These are phyloP conservation scores for Ctenochaetus hawaiiensis DNA, from an alignment of 2,797 vertebrate genomes.

Conservation along the genomic window DNA sequence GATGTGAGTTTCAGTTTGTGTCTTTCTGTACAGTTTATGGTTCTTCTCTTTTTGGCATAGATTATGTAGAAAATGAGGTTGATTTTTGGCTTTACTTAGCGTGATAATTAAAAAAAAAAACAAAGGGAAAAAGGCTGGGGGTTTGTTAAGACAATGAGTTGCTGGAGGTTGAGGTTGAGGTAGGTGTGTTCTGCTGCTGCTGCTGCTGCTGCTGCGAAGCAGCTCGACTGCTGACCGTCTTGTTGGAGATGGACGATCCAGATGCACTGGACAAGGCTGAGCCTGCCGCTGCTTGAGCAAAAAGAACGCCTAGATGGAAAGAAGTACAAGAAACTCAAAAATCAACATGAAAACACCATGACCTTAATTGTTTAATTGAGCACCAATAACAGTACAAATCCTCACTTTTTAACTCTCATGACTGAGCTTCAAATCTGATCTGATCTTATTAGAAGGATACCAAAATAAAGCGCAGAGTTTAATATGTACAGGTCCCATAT, in stretches of 20 bases:
- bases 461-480: too few species aligned
- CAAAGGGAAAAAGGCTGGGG: slow-evolving; percentile 44
- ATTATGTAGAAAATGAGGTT: slow-evolving; percentile 83
- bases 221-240: slow-evolving; percentile 73
- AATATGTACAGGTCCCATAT: too few species aligned
- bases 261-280: slow-evolving; percentile 83
- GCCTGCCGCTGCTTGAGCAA: slow-evolving; percentile 91
- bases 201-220: slow-evolving; percentile 77
- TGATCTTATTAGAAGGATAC: too few species aligned
- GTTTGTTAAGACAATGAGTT: slow-evolving; percentile 91
- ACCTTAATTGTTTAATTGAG: too few species aligned
- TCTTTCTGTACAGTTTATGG: slow-evolving; percentile 69
- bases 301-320: slow-evolving; percentile 90
- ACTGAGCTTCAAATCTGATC: too few species aligned
- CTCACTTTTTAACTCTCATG: too few species aligned
- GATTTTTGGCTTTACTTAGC: slow-evolving; percentile 87
- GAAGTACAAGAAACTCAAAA: slow-evolving; percentile 4
- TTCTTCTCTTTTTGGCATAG: slow-evolving; percentile 88
- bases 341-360: background rate
- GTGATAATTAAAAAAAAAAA: slow-evolving; percentile 58
- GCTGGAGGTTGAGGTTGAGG: slow-evolving; percentile 89
- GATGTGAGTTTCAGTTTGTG: slow-evolving; percentile 79
- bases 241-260: slow-evolving; percentile 81
- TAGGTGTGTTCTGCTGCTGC: slow-evolving; percentile 85
- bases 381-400: too few species aligned